Evolutionary conservation across 2,113 vertebrate genomes (phyloP), one percentile per base, ranked within the genome.

Genomic region (Shinisaurus crocodilurus): DNA sequence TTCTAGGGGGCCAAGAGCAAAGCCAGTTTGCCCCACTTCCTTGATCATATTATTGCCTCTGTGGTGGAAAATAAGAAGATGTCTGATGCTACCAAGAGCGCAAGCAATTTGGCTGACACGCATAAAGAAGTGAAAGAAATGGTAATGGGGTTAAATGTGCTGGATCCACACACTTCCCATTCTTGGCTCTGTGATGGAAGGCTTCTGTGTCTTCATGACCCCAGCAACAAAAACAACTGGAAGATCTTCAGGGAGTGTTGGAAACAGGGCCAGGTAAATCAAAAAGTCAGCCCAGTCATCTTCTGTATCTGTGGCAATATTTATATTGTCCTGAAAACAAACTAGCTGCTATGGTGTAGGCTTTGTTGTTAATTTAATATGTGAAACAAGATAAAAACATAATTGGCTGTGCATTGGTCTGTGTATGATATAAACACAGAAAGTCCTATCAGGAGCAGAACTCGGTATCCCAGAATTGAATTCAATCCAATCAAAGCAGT

Each of bases 171-270:
- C 93, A 99, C 99, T 83, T 99, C 99, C 75, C 99, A 99, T 95
- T 98, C 99, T 48, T 99, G 99, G 99, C 98, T 99, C 32, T 99
- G 99, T 94, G 99, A 99, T 82, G 99, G 99, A 67, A 98, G 99
- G 89, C 98, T 99, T 43, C 98, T 99, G 89, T 99, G 99, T 96
- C 98, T 99, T 91, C 99, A 99, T 94, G 99, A 99, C 95, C 99
- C 99, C 89, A 98, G 99, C 96, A 99, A 99, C 97, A 96, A 97
- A 97, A 99, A 99, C 97, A 99, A 99, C 96, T 99, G 99, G 99
- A 99, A 99, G 97, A 99, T 99, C 96, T 99, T 99, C 96, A 98
- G 99, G 90, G 99, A 99, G 92, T 99, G 99, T 96, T 99, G 99
- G 99, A 99, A 99, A 91, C 99, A 99, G 97, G 99, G 99, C 91